A percentile compares a stretch with the other conserved stretches of the same genome.
Conservation (phyloP, 2,888 invertebrate genomes). For the Spilosoma lubricipeda region DNA sequence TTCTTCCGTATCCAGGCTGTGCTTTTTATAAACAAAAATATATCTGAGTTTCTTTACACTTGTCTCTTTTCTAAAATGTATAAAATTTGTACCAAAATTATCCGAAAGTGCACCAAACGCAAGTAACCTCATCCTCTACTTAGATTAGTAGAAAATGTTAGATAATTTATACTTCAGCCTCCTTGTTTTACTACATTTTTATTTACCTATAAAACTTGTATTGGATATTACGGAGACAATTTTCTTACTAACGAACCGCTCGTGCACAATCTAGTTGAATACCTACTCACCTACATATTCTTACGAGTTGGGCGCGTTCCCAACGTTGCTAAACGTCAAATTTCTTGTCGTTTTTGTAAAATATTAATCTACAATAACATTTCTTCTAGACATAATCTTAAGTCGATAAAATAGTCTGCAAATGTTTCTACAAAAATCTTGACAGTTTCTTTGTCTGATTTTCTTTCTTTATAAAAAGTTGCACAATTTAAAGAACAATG, state of each 20-base stretch:
- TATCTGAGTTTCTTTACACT: neutral
- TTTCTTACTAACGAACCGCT: constrained; percentile 61
- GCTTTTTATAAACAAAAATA: neutral
- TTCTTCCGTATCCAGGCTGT: too few relatives aligned
- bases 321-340: constrained; percentile 34
- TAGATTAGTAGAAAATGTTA: neutral
- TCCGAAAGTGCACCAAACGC: neutral
- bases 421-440: neutral
- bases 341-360: constrained; percentile 5
- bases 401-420: neutral
- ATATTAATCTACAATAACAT: neutral
- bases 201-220: constrained; percentile 47
- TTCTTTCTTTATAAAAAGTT: neutral
- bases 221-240: constrained; percentile 57
- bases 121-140: neutral
- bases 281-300: constrained; percentile 53
- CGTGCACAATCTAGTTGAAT: constrained; percentile 54
- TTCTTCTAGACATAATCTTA: neutral
- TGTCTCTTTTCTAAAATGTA: neutral
- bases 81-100: neutral
- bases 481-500: neutral
- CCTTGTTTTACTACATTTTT: constrained; percentile 22
- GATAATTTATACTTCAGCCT: neutral
- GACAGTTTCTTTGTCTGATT: too few relatives aligned
- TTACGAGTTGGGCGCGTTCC: constrained; percentile 41